These are phyloP conservation scores for Bombus cullumanus DNA, from an alignment of 1,140 invertebrate species.

Conservation along the genomic window DNA sequence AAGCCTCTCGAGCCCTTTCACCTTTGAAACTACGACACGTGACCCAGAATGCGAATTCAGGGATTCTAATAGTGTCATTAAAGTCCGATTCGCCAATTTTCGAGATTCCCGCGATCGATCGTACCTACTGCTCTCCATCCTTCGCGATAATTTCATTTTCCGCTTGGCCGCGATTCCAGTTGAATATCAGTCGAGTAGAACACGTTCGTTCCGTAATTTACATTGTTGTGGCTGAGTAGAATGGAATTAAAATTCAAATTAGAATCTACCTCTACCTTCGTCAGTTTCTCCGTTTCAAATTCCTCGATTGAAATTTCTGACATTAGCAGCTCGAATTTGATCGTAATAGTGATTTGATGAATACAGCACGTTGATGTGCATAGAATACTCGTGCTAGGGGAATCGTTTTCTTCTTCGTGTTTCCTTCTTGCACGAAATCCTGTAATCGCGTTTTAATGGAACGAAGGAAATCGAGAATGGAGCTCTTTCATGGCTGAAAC, in stretches of 20 bases:
- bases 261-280: not conserved
- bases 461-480: constrained; percentile 33
- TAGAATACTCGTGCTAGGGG: too few relatives aligned
- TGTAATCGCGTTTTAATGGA: constrained; percentile 29
- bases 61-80: constrained; percentile 33
- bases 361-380: not conserved
- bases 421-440: not conserved
- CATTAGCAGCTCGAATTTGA: not conserved
- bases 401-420: not conserved
- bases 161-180: too few relatives aligned
- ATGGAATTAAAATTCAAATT: not conserved
- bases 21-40: constrained; percentile 58
- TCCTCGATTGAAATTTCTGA: not conserved
- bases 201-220: not conserved
- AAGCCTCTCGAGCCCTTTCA: constrained; percentile 55
- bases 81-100: constrained; percentile 32
- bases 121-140: too few relatives aligned
- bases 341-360: not conserved
- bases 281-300: not conserved
- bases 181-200: not conserved
- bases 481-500: constrained; percentile 13
- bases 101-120: not conserved
- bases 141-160: constrained; percentile 9
- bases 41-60: constrained; percentile 57
- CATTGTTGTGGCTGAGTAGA: not conserved